Percentiles rank a stretch among this genome's conserved stretches.
These are phyloP conservation scores for Xylophagus ater DNA, from an alignment of 2,888 invertebrate species.

Conservation along the genomic window DNA sequence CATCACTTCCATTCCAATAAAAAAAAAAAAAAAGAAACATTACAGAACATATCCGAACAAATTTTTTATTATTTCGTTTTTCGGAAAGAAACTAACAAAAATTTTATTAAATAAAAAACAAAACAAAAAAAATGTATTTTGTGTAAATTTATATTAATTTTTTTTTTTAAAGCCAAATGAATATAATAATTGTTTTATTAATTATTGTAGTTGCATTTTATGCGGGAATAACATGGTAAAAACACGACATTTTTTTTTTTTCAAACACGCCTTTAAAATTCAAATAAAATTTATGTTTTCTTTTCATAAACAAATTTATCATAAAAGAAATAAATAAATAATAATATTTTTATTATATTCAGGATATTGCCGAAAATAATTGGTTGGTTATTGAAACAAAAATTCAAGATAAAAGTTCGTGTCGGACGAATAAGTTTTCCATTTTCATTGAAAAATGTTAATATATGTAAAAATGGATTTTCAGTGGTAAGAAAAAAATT, in stretches of 20 bases:
- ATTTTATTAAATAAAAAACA: too few species aligned
- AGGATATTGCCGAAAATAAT: conserved; percentile 69
- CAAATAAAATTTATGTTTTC: too few species aligned
- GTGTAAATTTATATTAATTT: neutral
- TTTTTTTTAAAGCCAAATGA: conserved; percentile 33
- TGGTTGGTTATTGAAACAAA: conserved; percentile 69
- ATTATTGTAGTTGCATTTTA: conserved; percentile 41
- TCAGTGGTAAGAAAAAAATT: conserved; percentile 50
- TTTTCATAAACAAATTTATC: too few species aligned
- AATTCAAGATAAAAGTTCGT: conserved; percentile 65
- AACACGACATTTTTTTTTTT: neutral
- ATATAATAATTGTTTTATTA: conserved; percentile 33
- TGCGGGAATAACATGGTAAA: conserved; percentile 52
- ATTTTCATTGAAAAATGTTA: conserved; percentile 69
- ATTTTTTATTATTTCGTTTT: conserved; percentile 7
- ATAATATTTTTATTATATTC: conserved; percentile 21
- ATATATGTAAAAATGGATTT: conserved; percentile 67
- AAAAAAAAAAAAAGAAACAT: too few species aligned
- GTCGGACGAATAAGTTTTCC: conserved; percentile 74
- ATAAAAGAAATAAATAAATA: neutral
- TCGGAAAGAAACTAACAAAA: too few species aligned
- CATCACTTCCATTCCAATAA: too few species aligned
- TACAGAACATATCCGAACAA: neutral
- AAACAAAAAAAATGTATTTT: conserved; percentile 3
- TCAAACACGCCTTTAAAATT: neutral